Percentiles rank a stretch among this genome's conserved stretches.
These are phyloP conservation scores for Chrysocyon brachyurus DNA, from an alignment of 2,797 vertebrate genomes.

Conservation along the genomic window DNA sequence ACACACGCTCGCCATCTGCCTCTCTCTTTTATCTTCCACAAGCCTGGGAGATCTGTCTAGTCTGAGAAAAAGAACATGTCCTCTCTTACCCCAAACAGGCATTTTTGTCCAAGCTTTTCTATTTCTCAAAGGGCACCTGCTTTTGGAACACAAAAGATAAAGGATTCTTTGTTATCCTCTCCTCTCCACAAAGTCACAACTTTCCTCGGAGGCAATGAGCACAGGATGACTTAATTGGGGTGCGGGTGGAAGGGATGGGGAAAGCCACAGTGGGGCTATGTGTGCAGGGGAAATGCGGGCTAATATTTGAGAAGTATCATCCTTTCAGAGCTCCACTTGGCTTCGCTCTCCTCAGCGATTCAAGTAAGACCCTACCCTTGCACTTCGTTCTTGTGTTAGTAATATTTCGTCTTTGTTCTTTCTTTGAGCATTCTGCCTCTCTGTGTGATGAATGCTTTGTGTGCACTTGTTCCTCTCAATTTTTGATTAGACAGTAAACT, in stretches of 20 bases:
- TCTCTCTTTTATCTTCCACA: constrained; percentile 9
- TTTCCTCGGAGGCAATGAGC: background rate
- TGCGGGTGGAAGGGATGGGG: background rate
- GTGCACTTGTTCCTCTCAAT: background rate
- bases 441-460: background rate
- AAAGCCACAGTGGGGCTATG: background rate
- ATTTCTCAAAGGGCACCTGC: background rate
- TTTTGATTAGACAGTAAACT: constrained; percentile 32
- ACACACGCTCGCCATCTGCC: background rate
- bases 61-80: background rate
- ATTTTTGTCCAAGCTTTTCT: background rate
- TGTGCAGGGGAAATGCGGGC: background rate
- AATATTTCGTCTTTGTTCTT: background rate
- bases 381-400: background rate
- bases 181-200: background rate
- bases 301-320: background rate
- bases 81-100: background rate
- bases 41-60: constrained; percentile 4
- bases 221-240: background rate
- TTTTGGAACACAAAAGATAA: constrained; percentile 30
- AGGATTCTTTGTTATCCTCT: constrained; percentile 22
- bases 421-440: background rate
- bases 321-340: background rate
- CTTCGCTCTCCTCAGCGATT: background rate
- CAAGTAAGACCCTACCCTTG: background rate